Percentiles rank a stretch among this genome's conserved stretches.
Conservation (phyloP, 2,113 vertebrate species). For the Tupaia tana region DNA sequence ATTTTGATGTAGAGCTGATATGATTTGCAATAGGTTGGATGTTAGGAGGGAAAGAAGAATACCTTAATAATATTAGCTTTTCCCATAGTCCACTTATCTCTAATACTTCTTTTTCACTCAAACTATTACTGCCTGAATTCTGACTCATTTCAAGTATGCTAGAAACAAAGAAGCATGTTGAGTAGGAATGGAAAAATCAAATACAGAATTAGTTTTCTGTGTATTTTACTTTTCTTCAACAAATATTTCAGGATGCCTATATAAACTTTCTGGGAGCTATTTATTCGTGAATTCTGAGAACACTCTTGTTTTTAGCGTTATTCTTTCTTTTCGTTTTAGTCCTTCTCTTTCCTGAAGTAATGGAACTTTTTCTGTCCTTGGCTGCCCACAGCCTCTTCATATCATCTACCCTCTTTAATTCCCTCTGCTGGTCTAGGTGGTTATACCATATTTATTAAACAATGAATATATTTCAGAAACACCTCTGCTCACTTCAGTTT, state of each 20-base stretch:
- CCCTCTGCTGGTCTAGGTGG: neutral
- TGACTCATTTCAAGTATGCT: conserved; percentile 32
- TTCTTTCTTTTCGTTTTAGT: neutral
- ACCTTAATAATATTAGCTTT: conserved; percentile 18
- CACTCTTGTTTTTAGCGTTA: neutral
- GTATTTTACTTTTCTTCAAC: neutral
- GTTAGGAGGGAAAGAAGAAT: neutral
- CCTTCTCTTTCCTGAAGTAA: neutral
- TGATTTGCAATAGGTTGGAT: neutral
- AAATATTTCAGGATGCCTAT: neutral
- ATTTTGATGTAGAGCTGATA: neutral
- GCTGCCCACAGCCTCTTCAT: neutral
- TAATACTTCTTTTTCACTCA: conserved; percentile 38
- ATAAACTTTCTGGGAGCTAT: neutral
- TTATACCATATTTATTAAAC: neutral
- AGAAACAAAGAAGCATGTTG: neutral
- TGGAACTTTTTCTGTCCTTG: neutral
- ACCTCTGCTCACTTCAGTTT: neutral
- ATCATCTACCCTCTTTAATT: neutral
- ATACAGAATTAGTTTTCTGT: neutral
- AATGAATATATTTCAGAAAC: neutral
- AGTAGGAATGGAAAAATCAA: neutral
- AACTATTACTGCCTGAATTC: neutral
- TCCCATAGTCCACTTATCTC: neutral
- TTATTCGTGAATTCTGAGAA: conserved; percentile 8